Evolutionary conservation across 2,888 invertebrate species (phyloP).

Genomic region (Lasioglossum figueresi): DNA sequence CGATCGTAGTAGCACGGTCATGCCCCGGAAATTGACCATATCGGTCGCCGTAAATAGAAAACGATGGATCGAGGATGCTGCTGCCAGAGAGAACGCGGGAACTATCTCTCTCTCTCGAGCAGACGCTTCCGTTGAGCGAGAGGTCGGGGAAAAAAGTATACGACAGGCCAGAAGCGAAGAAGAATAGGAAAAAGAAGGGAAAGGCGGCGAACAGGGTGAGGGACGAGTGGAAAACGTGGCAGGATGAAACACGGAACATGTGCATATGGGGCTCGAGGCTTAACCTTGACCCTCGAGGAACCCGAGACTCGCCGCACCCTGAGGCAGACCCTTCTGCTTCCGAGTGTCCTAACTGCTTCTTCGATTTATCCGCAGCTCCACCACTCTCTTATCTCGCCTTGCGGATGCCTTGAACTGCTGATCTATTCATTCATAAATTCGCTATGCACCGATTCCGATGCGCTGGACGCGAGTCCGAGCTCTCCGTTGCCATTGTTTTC

Average conservation of each 20-base stretch:
- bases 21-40: constrained; percentile 54
- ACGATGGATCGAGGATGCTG: constrained; percentile 47
- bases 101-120: not conserved
- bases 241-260: constrained; percentile 36
- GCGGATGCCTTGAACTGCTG: not conserved
- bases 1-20: constrained; percentile 49
- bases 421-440: not conserved
- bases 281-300: constrained; percentile 71
- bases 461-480: not conserved
- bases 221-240: constrained; percentile 10
- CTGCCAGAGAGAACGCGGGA: not conserved
- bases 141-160: constrained; percentile 1
- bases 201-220: not conserved
- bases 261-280: constrained; percentile 61
- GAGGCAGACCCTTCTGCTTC: constrained; percentile 43
- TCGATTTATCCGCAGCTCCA: constrained; percentile 14
- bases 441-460: not conserved
- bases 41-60: constrained; percentile 60
- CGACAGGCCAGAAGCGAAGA: not conserved
- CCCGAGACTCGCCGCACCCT: constrained; percentile 66
- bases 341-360: constrained; percentile 39
- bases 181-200: not conserved
- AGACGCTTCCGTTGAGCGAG: constrained; percentile 13
- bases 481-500: not conserved
- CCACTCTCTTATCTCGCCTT: constrained; percentile 11